phyloP scores from a whole-genome alignment of 2,888 invertebrate genomes.

The Chloromyia formosa region DNA sequence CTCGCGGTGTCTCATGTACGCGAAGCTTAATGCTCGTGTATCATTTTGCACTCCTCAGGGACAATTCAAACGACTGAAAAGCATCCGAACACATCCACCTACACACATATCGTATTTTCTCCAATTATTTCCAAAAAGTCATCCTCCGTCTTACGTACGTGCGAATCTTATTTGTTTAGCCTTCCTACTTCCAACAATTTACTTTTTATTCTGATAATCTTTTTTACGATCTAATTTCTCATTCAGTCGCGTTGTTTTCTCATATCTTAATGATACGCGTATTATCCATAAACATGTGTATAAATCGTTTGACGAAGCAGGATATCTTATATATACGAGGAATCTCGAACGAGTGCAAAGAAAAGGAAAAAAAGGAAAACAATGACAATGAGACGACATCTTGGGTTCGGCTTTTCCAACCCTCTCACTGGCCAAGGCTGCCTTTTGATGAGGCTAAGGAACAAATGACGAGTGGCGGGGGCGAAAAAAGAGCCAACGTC shows the following conservation, averaged over 20 bases:
- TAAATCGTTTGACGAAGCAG: constrained; percentile 7
- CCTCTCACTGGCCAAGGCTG: no score
- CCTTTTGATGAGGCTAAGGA: neutral
- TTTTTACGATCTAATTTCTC: constrained; percentile 33
- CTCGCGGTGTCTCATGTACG: no score
- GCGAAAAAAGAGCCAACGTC: constrained; percentile 24
- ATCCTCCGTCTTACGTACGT: no score
- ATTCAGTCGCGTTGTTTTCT: constrained; percentile 28
- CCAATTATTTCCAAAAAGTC: neutral
- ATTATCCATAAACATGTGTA: constrained; percentile 28
- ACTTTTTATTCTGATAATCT: constrained; percentile 17
- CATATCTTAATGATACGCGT: constrained; percentile 24
- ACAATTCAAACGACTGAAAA: no score
- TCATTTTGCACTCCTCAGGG: no score
- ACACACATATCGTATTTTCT: neutral
- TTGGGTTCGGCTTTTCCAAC: no score
- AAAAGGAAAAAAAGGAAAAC: neutral
- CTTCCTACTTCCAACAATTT: constrained; percentile 7
- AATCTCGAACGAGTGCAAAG: no score
- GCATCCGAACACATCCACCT: no score
- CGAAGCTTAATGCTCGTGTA: no score
- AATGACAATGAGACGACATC: no score
- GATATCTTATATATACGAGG: no score
- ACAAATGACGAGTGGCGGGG: neutral
- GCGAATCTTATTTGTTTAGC: neutral